Conservation (phyloP, 2,113 vertebrate species). For the Mesocricetus auratus region DNA sequence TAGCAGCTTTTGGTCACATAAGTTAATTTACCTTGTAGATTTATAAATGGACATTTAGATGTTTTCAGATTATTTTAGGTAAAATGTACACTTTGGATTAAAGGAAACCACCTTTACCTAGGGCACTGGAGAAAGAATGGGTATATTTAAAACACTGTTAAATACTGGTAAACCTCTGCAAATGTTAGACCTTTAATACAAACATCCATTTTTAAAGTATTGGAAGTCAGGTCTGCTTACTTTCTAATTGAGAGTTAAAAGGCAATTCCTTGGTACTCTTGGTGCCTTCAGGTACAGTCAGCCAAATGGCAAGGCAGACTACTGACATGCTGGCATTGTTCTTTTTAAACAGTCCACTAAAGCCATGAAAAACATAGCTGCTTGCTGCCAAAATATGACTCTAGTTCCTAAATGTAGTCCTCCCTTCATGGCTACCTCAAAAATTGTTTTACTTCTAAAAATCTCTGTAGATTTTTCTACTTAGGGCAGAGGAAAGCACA, state of each 20-base stretch:
- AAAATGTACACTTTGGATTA: background rate
- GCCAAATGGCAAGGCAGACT: background rate
- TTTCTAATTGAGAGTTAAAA: background rate
- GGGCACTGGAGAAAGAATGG: background rate
- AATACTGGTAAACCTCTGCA: background rate
- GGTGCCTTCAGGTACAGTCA: background rate
- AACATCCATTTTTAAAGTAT: background rate
- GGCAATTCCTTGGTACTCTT: background rate
- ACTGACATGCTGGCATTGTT: background rate
- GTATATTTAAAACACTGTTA: background rate
- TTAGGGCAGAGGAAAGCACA: background rate
- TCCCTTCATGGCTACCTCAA: background rate
- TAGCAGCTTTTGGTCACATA: background rate
- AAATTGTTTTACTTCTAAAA: background rate
- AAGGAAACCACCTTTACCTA: background rate
- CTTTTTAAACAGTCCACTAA: background rate
- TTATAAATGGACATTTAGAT: background rate
- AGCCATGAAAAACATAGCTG: background rate
- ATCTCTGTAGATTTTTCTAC: background rate
- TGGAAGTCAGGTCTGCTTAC: too few species aligned
- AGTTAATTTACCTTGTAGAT: background rate
- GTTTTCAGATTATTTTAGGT: background rate
- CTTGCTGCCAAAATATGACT: background rate
- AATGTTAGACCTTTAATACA: background rate
- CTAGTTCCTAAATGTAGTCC: background rate